Base-by-base conservation (phyloP, 2,888 invertebrate genomes). In the Muschampia plurimacula region DNA sequence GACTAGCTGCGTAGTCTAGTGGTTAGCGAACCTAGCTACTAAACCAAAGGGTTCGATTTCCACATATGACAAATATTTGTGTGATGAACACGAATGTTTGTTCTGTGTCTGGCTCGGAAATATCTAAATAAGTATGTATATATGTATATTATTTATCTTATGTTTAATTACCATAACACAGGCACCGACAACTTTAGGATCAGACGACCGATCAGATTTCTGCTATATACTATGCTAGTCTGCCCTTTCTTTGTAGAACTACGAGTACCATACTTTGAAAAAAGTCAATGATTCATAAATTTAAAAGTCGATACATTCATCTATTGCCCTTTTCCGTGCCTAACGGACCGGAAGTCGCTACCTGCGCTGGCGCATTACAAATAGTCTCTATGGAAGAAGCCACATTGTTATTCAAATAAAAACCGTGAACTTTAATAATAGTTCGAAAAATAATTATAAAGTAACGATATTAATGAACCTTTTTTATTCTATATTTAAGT, bases 291-390 rank as follows among this genome's bases (percentile, higher is more conserved):
- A 67, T 59, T 46, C 28, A 44, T 46, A 28, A 67, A 67, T 67
- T 59, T 7, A 44, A 59, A 22, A 22, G 22, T 44, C 67, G 57
- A 67, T 41, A 64, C 69, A 59, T 49, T 39, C 65, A 39, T 71
- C 66, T 57, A 60, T 60, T 66, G 66, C 71, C 71, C 67, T 72
- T 72, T 72, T 66, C 80, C 70, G 71, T 81, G 79, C 74, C 81
- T 77, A 83, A 80, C 77, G 74, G 80, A 83, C 83, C 86, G 86
- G 86, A 86, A 86, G 83, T 78, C 69, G 79, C 82, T 84, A 84
- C 85, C 85, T 85, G 86, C 84, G 81, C 76, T 73, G 57, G 77
- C 76, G 80, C 84, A 84, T 84, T 36, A 66, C 52, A 71, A 71
- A 71, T 41, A 74, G 74, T 72, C 75, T 67, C 52, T 9, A 22